phyloP scores from a whole-genome alignment of 2,888 invertebrate genomes.

The Azorinus chamasolen region DNA sequence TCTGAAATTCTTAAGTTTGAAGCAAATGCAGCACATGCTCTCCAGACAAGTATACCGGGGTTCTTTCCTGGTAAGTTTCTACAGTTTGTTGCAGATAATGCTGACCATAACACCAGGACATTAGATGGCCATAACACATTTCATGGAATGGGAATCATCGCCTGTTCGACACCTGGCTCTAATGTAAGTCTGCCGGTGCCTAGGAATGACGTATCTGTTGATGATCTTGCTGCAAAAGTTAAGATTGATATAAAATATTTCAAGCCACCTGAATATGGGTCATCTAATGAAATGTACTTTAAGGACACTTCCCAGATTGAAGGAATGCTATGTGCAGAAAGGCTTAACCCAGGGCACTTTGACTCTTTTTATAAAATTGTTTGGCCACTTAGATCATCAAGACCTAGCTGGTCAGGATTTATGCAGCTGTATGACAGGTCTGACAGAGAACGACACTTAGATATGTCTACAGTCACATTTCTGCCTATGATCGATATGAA shows the following conservation, averaged over 20 bases:
- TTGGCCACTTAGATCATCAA: constrained; percentile 16
- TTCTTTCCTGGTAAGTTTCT: constrained; percentile 44
- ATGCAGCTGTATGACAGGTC: constrained; percentile 40
- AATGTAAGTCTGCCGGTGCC: constrained; percentile 15
- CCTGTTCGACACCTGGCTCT: constrained; percentile 36
- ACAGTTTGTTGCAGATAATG: constrained; percentile 75
- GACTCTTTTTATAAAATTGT: constrained; percentile 41
- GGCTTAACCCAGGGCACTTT: background rate
- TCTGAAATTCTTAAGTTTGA: constrained; percentile 30
- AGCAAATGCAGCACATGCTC: constrained; percentile 9
- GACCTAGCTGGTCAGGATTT: constrained; percentile 50
- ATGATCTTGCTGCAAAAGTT: constrained; percentile 18
- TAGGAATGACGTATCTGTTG: background rate
- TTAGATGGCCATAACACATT: constrained; percentile 68
- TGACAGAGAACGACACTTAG: background rate
- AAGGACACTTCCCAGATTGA: background rate
- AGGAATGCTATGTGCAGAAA: background rate
- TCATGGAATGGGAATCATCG: constrained; percentile 60
- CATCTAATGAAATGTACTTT: background rate
- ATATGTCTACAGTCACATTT: constrained; percentile 19
- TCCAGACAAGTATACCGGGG: constrained; percentile 1
- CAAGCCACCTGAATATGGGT: background rate
- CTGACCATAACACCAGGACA: constrained; percentile 70
- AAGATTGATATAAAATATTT: constrained; percentile 29
- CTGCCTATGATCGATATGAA: constrained; percentile 70